Conservation (phyloP, 2,888 invertebrate genomes). For the Poecilus cupreus region DNA sequence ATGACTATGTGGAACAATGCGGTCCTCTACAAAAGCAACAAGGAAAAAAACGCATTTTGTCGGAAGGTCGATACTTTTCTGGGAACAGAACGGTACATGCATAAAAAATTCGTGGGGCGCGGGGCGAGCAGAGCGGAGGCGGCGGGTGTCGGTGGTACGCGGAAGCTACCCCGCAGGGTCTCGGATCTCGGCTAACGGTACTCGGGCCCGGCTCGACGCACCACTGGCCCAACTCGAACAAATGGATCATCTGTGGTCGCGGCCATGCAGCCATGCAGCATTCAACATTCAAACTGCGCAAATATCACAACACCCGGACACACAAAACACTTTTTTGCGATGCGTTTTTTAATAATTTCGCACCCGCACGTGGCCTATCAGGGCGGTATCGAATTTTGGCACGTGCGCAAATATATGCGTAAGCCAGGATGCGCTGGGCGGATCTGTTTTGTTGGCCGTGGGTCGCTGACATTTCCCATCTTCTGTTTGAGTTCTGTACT, state of each 20-base stretch:
- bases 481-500: background rate
- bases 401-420: constrained; percentile 52
- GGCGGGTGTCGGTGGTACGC: constrained; percentile 31
- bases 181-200: constrained; percentile 48
- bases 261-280: background rate
- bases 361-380: constrained; percentile 15
- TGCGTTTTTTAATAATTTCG: constrained; percentile 46
- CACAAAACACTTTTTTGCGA: constrained; percentile 53
- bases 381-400: constrained; percentile 43
- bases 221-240: constrained; percentile 39
- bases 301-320: constrained; percentile 18
- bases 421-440: constrained; percentile 23
- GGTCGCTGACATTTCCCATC: constrained; percentile 1
- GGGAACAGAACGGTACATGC: constrained; percentile 55
- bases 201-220: constrained; percentile 1
- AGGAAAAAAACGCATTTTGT: constrained; percentile 35
- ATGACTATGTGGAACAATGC: constrained; percentile 53
- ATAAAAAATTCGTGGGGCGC: constrained; percentile 39
- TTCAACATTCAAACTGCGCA: constrained; percentile 20
- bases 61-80: constrained; percentile 55
- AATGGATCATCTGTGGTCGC: constrained; percentile 51
- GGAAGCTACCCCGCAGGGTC: constrained; percentile 56
- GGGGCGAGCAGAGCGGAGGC: constrained; percentile 9
- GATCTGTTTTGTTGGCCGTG: constrained; percentile 12
- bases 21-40: constrained; percentile 39